A percentile compares a stretch with the other conserved stretches of the same genome.
These are phyloP conservation scores for Drosophila niveifrons DNA, from an alignment of 2,888 invertebrate genomes.

Conservation along the genomic window DNA sequence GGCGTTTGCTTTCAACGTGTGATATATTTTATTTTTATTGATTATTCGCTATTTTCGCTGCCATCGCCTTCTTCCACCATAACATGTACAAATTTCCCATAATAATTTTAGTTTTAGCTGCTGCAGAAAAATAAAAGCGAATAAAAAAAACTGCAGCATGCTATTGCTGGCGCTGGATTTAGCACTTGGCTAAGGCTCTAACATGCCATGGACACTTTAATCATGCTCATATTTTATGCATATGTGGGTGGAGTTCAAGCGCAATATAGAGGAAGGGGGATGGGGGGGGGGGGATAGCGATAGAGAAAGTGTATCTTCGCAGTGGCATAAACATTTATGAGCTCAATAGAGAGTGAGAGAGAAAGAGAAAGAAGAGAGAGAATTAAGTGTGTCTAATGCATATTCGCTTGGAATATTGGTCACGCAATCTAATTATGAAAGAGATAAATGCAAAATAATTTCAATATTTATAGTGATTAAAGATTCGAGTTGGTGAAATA, in stretches of 20 bases:
- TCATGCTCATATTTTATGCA: slow-evolving; percentile 76
- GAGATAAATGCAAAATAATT: not conserved
- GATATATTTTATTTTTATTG: slow-evolving; percentile 81
- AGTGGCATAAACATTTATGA: slow-evolving; percentile 9
- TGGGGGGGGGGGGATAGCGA: not conserved
- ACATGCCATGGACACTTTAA: slow-evolving; percentile 77
- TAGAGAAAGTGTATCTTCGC: slow-evolving; percentile 7
- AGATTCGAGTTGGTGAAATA: too few species aligned
- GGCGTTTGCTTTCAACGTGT: slow-evolving; percentile 69
- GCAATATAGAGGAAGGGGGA: not conserved
- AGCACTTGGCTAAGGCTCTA: slow-evolving; percentile 56
- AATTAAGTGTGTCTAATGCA: slow-evolving; percentile 9
- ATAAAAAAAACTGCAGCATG: slow-evolving; percentile 40
- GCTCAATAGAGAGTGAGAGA: not conserved
- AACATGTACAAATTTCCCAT: slow-evolving; percentile 71
- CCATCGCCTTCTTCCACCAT: slow-evolving; percentile 18
- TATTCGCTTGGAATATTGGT: not conserved
- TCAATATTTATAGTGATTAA: not conserved
- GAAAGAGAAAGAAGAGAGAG: slow-evolving; percentile 1
- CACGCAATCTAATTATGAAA: not conserved
- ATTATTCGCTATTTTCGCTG: slow-evolving; percentile 70
- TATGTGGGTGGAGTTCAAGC: slow-evolving; percentile 39
- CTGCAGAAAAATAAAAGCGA: slow-evolving; percentile 23
- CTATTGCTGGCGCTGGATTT: slow-evolving; percentile 28
- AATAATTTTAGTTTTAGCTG: slow-evolving; percentile 62